These are phyloP conservation scores for Acanthochromis polyacanthus DNA, from an alignment of 2,113 vertebrate genomes.

Conservation along the genomic window DNA sequence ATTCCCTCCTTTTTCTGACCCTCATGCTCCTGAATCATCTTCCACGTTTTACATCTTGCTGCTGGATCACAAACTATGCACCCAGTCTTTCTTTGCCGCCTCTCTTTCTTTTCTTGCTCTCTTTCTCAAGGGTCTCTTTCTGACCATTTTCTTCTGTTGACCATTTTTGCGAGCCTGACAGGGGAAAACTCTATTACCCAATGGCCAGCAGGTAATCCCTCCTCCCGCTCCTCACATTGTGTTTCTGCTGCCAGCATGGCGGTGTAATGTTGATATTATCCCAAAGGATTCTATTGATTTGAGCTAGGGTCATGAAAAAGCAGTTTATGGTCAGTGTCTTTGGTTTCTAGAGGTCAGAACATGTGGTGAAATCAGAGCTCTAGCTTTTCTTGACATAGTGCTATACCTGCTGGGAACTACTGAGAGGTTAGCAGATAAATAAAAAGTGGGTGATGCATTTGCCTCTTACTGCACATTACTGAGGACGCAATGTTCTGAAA, in stretches of 20 bases:
- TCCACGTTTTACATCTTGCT: slow-evolving; percentile 40
- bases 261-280: slow-evolving; percentile 80
- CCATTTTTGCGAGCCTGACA: slow-evolving; percentile 53
- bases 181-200: slow-evolving; percentile 66
- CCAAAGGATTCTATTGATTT: slow-evolving; percentile 75
- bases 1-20: slow-evolving; percentile 7
- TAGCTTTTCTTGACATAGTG: slow-evolving; percentile 73
- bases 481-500: slow-evolving; percentile 45
- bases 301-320: slow-evolving; percentile 77
- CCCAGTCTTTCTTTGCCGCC: slow-evolving; percentile 7
- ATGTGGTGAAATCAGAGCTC: slow-evolving; percentile 80
- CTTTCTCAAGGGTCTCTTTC: slow-evolving; percentile 46
- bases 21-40: slow-evolving; percentile 12
- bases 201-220: slow-evolving; percentile 58
- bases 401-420: slow-evolving; percentile 74
- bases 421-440: slow-evolving; percentile 67
- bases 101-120: not conserved
- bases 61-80: slow-evolving; percentile 9
- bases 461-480: slow-evolving; percentile 32
- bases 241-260: slow-evolving; percentile 63
- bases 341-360: slow-evolving; percentile 82
- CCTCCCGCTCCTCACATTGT: slow-evolving; percentile 64
- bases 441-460: slow-evolving; percentile 51
- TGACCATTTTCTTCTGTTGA: slow-evolving; percentile 54
- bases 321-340: slow-evolving; percentile 81